Percentiles rank a stretch among this genome's conserved stretches.
Evolutionary conservation across 2,888 invertebrate genomes (phyloP).

Genomic region (Steinernema scapterisci): DNA sequence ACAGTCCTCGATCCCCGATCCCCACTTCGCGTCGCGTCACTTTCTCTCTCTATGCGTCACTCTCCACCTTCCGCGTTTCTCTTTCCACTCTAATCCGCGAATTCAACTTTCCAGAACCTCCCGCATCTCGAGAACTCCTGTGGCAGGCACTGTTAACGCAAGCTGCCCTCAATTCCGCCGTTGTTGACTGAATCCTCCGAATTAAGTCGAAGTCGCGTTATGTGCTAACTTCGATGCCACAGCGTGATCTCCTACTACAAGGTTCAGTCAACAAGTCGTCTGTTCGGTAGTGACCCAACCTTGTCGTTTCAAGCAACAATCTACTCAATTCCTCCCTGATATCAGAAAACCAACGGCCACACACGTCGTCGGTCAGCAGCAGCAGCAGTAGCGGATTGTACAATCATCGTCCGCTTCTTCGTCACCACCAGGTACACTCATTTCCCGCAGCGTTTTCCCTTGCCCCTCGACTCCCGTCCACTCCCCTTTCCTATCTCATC

Average conservation of each 20-base stretch:
- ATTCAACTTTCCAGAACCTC: background rate
- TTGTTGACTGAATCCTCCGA: slow-evolving; percentile 27
- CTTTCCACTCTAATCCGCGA: background rate
- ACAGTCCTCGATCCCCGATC: no score
- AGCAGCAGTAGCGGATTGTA: background rate
- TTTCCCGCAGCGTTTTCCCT: background rate
- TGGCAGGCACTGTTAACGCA: slow-evolving; percentile 25
- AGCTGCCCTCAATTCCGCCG: slow-evolving; percentile 17
- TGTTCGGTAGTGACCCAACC: slow-evolving; percentile 43
- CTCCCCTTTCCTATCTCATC: background rate
- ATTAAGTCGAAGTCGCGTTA: slow-evolving; percentile 1
- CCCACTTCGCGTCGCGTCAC: no score
- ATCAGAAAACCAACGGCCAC: no score
- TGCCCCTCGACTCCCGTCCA: background rate
- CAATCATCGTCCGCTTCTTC: background rate
- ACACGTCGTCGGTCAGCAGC: background rate
- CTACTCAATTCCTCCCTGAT: background rate
- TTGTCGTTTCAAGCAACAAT: background rate
- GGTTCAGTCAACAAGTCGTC: slow-evolving; percentile 50
- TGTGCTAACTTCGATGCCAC: slow-evolving; percentile 38
- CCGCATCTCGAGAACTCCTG: background rate
- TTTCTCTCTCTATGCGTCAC: no score
- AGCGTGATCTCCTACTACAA: slow-evolving; percentile 48
- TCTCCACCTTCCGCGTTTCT: background rate
- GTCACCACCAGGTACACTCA: no score